Evolutionary conservation across 2,113 vertebrate genomes (phyloP).

Genomic region (human (Homo sapiens)): GRCh38 chr15:51809501-51810000

Average conservation of each 20-base stretch:
- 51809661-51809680: background rate
- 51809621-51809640: background rate
- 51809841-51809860: conserved; percentile 17
- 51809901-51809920: background rate
- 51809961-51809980: background rate
- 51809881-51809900: background rate
- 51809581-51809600: background rate
- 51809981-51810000: background rate
- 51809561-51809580: background rate
- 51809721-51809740: background rate
- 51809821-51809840: background rate
- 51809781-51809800: background rate
- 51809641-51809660: background rate
- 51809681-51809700: background rate
- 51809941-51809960: background rate
- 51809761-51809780: background rate
- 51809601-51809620: background rate
- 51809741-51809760: background rate
- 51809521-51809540: background rate
- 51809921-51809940: background rate
- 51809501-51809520: background rate
- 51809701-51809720: background rate
- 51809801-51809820: background rate
- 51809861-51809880: background rate
- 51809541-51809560: background rate